Base-by-base conservation (phyloP, 2,113 vertebrate genomes). In the Sinocyclocheilus anophthalmus region DNA sequence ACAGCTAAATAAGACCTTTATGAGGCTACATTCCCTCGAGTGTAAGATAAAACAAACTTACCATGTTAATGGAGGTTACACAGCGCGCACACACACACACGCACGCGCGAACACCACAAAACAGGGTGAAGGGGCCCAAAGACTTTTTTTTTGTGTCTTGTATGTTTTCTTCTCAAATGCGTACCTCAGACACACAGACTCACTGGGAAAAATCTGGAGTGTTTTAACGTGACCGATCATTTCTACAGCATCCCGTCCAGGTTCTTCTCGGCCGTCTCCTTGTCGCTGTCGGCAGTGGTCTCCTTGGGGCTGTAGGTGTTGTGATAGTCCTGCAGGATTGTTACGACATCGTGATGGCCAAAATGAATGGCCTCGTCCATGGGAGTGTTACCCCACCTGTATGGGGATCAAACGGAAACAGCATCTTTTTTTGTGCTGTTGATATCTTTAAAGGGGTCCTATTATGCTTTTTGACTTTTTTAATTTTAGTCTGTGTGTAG, bases 281-380 rank as follows among this genome's bases (percentile, higher is more conserved):
- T 96, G 18, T 94, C 92, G 0, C 92, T 90, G 39, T 87, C 87
- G n/a, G 57, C 5, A 0, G 93, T 86, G 45, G 93, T 94, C 0
- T 97, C 97, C 83, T 94, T 95, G 2, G 97, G 97, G 0, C 95
- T 98, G 92, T 98, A 98, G 73, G 98, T 94, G 90, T 92, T 96
- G 94, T 98, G 96, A 92, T 98, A 98, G 3, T 99, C 97, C 6
- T 97, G 96, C 59, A 99, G 97, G 88, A 99, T 97, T 91, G 97
- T 97, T 85, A 99, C 97, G 0, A 99, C 97, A 14, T 99, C 98
- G 0, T 99, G 98, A 93, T 99, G 98, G 89, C 98, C 98, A 1
- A 99, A 99, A 90, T 99, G 98, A 88, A 99, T 95, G 0, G 98
- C 98, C 91, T 99, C 98, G 0, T 99, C 98, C 96, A 98, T 97